Base-by-base conservation (phyloP, 1,140 invertebrate genomes). In the Maconellicoccus hirsutus region DNA sequence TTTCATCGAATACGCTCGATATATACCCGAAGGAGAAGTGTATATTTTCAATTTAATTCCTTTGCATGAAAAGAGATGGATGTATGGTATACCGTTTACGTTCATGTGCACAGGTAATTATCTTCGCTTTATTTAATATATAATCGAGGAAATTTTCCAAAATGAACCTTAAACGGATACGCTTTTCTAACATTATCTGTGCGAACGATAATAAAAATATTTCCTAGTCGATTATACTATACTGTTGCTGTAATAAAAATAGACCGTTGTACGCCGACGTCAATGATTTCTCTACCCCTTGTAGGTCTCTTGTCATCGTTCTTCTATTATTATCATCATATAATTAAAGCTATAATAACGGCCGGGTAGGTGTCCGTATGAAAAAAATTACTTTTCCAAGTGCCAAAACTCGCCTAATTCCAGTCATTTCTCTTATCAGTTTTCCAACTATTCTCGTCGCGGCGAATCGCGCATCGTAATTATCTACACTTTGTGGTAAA, bases 291-390 rank as follows among this genome's bases (percentile, higher is more conserved):
- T 52, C n/a, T 16, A 52, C 42, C 42, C 42, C 42, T 52, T 19
- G 42, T 52, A 19, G 10, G 42, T 19, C n/a, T 52, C 12, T 52
- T 52, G 42, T 52, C 42, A 52, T 52, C 42, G 42, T 52, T 52
- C 42, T 52, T 52, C 42, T 52, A 52, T 52, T 52, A 52, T 52
- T 52, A 52, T 52, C 42, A 52, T 52, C 42, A 16, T 52, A 52
- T 52, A 52, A 52, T 52, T 52, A 52, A 52, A 52, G 42, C n/a
- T 8, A 52, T 52, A 52, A 14, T 3, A 19, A 3, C 42, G 42
- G 42, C 10, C 42, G 42, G 42, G 42, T 52, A 52, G n/a, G 42
- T 52, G 42, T 52, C 42, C 12, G n/a, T 16, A 8, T 3, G 42
- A 52, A 19, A 19, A 52, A 52, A 16, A 52, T 52, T 52, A 52